These are phyloP conservation scores for Syrphus vitripennis DNA, from an alignment of 2,888 invertebrate species.

Conservation along the genomic window DNA sequence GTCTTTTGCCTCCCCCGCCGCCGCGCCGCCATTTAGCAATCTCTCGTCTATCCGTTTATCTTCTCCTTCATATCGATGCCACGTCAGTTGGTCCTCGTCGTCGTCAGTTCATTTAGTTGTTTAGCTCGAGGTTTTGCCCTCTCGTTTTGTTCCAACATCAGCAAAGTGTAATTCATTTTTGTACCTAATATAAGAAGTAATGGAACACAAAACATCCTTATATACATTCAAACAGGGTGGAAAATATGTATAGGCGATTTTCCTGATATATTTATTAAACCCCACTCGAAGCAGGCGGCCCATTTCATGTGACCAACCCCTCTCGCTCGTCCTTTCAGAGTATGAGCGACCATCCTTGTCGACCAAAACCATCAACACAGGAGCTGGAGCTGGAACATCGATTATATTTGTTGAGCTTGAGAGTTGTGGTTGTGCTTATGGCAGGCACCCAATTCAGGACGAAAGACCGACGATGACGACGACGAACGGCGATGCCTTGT, in stretches of 20 bases:
- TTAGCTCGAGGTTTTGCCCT: conserved; percentile 2
- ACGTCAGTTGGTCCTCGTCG: background rate
- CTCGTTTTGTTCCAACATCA: background rate
- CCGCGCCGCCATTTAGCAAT: too few relatives aligned
- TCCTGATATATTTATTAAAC: conserved; percentile 4
- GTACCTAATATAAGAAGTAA: conserved; percentile 41
- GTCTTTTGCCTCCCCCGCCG: background rate
- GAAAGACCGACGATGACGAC: background rate
- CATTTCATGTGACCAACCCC: background rate
- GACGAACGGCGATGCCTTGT: conserved; percentile 4
- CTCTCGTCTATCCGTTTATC: background rate
- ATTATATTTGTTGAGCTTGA: conserved; percentile 45
- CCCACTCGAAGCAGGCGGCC: background rate
- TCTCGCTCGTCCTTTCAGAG: background rate
- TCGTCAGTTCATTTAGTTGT: conserved; percentile 21
- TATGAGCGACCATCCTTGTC: background rate
- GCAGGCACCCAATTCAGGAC: conserved; percentile 1
- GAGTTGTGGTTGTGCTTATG: conserved; percentile 33
- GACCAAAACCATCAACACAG: conserved; percentile 37
- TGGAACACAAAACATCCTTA: conserved; percentile 35
- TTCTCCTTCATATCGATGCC: background rate
- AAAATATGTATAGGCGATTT: background rate
- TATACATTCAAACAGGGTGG: background rate
- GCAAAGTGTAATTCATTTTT: conserved; percentile 45
- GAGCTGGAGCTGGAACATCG: too few relatives aligned